Conservation (phyloP, 2,888 invertebrate genomes). For the Shargacucullia verbasci region DNA sequence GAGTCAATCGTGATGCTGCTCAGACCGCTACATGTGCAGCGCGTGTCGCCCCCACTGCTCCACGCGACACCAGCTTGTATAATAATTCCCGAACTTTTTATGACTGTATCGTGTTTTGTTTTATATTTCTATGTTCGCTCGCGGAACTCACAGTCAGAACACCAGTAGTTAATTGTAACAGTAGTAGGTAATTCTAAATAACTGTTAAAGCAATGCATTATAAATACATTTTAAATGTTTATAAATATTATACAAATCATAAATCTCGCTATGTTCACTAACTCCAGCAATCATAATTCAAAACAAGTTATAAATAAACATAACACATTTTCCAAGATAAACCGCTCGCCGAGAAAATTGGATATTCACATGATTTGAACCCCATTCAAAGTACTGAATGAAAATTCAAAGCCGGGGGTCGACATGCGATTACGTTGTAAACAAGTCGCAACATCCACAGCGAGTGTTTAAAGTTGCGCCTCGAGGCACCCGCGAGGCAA, state of each 20-base stretch:
- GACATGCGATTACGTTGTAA: constrained; percentile 80
- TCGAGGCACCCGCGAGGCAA: constrained; percentile 49
- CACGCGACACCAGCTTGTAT: constrained; percentile 51
- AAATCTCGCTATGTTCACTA: constrained; percentile 17
- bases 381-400: constrained; percentile 73
- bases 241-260: not conserved
- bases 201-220: too few species aligned
- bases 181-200: too few species aligned
- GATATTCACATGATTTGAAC: constrained; percentile 68
- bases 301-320: constrained; percentile 35
- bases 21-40: not conserved
- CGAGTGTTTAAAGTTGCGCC: constrained; percentile 78
- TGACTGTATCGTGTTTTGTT: constrained; percentile 62
- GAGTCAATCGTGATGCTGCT: not conserved
- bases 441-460: constrained; percentile 78
- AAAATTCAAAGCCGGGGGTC: constrained; percentile 64
- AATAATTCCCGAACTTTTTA: constrained; percentile 64
- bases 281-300: constrained; percentile 17
- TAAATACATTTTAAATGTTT: too few species aligned
- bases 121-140: constrained; percentile 46
- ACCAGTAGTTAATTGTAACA: too few species aligned
- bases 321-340: constrained; percentile 42
- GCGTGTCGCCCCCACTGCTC: constrained; percentile 11
- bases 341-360: constrained; percentile 52
- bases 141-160: too few species aligned